Conservation (phyloP, 2,113 vertebrate species). For the Paradisaea rubra region DNA sequence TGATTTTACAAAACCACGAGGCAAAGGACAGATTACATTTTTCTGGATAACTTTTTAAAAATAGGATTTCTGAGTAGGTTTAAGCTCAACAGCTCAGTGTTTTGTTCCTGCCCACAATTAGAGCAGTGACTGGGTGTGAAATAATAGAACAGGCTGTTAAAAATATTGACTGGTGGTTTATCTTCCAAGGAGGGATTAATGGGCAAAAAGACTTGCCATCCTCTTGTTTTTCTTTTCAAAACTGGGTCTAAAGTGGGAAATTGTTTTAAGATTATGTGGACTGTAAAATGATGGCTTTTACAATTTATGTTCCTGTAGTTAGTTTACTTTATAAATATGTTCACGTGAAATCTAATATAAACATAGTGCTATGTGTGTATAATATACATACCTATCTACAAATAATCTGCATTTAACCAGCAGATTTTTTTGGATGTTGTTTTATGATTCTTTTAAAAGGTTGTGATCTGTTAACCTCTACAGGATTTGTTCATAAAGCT, state of each 20-base stretch:
- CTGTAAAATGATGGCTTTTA: background rate
- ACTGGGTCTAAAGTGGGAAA: background rate
- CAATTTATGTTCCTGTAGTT: background rate
- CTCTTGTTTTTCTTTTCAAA: background rate
- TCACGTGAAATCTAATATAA: background rate
- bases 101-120: background rate
- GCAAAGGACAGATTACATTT: background rate
- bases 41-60: background rate
- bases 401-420: background rate
- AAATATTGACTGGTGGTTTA: background rate
- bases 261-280: background rate
- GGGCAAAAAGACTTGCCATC: background rate
- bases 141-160: background rate
- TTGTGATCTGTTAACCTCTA: background rate
- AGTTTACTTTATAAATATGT: background rate
- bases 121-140: background rate
- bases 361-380: rapidly evolving
- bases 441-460: background rate
- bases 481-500: background rate
- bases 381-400: background rate
- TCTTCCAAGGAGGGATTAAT: background rate
- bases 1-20: background rate
- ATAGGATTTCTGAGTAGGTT: background rate
- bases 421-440: background rate
- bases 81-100: background rate